Evolutionary conservation across 2,113 vertebrate genomes (phyloP).

Genomic region (Chascanopsetta lugubris): DNA sequence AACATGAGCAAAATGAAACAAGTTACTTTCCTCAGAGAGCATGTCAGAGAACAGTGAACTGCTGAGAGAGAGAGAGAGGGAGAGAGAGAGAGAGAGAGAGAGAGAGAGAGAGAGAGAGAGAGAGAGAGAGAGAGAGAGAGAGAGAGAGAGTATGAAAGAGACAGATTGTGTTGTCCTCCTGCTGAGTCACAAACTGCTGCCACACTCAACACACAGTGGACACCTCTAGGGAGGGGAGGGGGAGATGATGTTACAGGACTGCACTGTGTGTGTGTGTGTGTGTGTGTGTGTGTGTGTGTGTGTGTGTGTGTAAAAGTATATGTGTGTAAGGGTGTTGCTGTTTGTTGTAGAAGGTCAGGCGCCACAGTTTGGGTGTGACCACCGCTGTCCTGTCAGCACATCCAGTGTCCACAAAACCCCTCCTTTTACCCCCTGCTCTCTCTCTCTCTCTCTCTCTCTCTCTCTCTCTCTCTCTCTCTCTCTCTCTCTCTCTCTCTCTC

Average conservation of each 20-base stretch:
- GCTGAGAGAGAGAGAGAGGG: too few relatives aligned
- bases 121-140: too few relatives aligned
- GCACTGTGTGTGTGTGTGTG: background rate
- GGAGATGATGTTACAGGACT: conserved; percentile 57
- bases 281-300: conserved; percentile 7
- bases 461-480: conserved; percentile 18
- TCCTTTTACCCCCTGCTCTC: conserved; percentile 47
- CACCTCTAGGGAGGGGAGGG: conserved; percentile 36
- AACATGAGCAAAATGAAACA: too few relatives aligned
- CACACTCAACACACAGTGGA: conserved; percentile 36
- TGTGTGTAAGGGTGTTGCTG: conserved; percentile 60
- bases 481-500: conserved; percentile 22
- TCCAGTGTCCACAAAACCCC: conserved; percentile 70
- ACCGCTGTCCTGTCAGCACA: conserved; percentile 76
- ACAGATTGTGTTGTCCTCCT: conserved; percentile 51
- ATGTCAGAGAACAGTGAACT: too few relatives aligned
- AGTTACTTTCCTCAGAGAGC: too few relatives aligned
- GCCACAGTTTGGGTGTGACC: conserved; percentile 77
- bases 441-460: conserved; percentile 28
- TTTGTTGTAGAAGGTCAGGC: conserved; percentile 76
- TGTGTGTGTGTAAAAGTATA: conserved; percentile 18
- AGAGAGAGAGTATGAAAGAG: conserved; percentile 58
- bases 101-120: too few relatives aligned
- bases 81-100: too few relatives aligned
- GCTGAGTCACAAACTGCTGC: conserved; percentile 72